Evolutionary conservation across 2,113 vertebrate genomes (phyloP).

Genomic region (Anoura caudifer): DNA sequence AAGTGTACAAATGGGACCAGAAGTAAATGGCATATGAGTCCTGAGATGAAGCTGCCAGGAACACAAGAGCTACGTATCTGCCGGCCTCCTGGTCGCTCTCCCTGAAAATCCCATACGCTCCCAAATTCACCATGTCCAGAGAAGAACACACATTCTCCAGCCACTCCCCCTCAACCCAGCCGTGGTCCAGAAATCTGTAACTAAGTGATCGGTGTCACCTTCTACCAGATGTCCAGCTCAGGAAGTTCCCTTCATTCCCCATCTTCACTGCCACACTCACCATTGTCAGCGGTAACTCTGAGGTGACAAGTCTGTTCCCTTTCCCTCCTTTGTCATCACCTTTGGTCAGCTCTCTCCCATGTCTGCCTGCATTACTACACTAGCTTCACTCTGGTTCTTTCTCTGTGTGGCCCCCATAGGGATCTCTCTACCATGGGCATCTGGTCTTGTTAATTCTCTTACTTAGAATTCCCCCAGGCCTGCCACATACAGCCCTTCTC

Average conservation of each 20-base stretch:
- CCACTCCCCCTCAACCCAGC: not conserved
- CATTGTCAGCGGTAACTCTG: not conserved
- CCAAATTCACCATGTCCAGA: not conserved
- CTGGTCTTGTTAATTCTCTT: not conserved
- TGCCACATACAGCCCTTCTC: not conserved
- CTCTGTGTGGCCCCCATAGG: rapidly evolving
- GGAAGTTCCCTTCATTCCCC: not conserved
- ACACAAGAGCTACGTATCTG: too few species aligned
- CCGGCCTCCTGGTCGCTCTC: not conserved
- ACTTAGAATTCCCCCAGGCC: not conserved
- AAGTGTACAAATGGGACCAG: not conserved
- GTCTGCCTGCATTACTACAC: not conserved
- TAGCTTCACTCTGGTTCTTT: too few species aligned
- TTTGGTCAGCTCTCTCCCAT: not conserved
- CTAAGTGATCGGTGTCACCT: not conserved
- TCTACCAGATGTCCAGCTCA: not conserved
- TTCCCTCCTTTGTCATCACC: not conserved
- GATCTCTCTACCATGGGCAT: not conserved
- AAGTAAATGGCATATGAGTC: not conserved
- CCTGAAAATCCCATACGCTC: not conserved
- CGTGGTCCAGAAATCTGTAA: not conserved
- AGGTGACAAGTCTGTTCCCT: not conserved
- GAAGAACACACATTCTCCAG: not conserved
- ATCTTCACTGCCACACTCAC: not conserved
- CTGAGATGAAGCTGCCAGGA: not conserved